These are phyloP conservation scores for Nycteola revayana DNA, from an alignment of 2,888 invertebrate genomes.

Conservation along the genomic window DNA sequence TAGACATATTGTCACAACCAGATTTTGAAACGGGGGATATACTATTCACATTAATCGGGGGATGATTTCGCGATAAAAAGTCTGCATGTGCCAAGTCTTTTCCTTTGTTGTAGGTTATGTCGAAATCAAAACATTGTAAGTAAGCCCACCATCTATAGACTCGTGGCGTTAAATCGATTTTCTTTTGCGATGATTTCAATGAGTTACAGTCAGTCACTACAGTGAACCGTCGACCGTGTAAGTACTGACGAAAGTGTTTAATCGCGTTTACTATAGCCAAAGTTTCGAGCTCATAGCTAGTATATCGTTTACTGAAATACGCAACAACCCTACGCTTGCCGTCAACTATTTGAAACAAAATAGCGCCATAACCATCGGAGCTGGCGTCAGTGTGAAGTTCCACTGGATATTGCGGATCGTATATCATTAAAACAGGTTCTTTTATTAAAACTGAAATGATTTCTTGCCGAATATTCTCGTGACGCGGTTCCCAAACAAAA, in stretches of 20 bases:
- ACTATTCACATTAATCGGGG: background rate
- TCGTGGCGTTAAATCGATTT: constrained; percentile 1
- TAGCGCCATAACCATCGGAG: background rate
- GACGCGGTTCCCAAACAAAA: background rate
- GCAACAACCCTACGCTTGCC: background rate
- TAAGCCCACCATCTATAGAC: too few relatives aligned
- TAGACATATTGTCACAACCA: too few relatives aligned
- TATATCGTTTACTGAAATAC: background rate
- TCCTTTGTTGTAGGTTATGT: constrained; percentile 9
- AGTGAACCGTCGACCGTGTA: constrained; percentile 5
- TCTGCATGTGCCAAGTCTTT: too few relatives aligned
- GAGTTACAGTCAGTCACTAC: constrained; percentile 17
- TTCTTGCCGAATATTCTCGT: background rate
- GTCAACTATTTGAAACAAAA: background rate
- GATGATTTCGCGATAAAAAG: constrained; percentile 3
- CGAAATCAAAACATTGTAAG: constrained; percentile 10
- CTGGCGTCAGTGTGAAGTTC: background rate
- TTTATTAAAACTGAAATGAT: background rate
- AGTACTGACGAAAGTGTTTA: constrained; percentile 8
- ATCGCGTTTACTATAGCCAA: constrained; percentile 6
- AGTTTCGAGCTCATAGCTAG: background rate
- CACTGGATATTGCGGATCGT: background rate
- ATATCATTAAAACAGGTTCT: background rate
- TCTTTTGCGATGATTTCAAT: too few relatives aligned
- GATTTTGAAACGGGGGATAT: too few relatives aligned